Percentiles rank a stretch among this genome's conserved stretches.
Conservation (phyloP, 2,797 vertebrate species). For the Halcyon leucocephala region DNA sequence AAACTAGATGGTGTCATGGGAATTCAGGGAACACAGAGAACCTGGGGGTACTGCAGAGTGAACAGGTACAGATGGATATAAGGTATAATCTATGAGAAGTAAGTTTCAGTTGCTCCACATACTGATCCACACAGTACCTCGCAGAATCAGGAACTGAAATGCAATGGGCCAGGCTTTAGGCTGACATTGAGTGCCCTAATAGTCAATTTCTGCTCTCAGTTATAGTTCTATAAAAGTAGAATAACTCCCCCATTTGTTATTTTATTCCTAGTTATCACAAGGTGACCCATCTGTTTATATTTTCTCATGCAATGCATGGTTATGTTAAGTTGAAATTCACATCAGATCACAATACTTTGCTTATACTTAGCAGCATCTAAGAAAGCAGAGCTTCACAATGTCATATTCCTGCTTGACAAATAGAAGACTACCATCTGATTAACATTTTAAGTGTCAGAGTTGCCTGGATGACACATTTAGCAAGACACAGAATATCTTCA, state of each 20-base stretch:
- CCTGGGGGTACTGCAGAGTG: background rate
- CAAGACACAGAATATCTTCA: conserved; percentile 1
- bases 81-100: background rate
- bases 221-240: background rate
- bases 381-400: conserved; percentile 3
- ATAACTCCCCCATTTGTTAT: background rate
- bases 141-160: background rate
- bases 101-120: background rate
- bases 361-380: conserved; percentile 16
- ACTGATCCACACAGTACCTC: background rate
- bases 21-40: background rate
- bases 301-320: background rate
- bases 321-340: background rate
- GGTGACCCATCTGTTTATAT: conserved; percentile 20
- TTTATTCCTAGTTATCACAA: background rate
- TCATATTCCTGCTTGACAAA: conserved; percentile 7
- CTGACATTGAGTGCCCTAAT: background rate
- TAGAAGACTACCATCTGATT: conserved; percentile 37
- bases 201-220: background rate
- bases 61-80: background rate
- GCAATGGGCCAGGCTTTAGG: background rate
- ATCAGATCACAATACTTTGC: conserved; percentile 2
- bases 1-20: background rate
- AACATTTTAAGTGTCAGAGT: conserved; percentile 39
- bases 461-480: conserved; percentile 15